Conservation (phyloP, 2,888 invertebrate genomes). For the Unio pictorum region DNA sequence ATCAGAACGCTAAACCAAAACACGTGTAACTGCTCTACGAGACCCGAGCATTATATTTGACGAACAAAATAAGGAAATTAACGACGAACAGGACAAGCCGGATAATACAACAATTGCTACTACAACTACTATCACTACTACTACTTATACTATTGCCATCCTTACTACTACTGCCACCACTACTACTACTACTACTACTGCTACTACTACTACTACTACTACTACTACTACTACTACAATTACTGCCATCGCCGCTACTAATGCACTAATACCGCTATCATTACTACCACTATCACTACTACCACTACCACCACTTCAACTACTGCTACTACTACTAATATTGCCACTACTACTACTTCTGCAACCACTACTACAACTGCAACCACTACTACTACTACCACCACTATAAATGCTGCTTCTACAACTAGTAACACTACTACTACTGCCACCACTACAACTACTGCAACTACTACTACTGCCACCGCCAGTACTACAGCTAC, state of each 20-base stretch:
- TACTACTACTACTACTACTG: too few species aligned
- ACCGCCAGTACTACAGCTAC: conserved; percentile 10
- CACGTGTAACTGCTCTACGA: too few species aligned
- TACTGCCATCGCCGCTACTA: not conserved
- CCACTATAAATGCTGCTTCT: conserved; percentile 6
- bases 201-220: not conserved
- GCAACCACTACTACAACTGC: not conserved
- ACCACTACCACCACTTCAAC: not conserved
- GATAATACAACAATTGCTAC: too few species aligned
- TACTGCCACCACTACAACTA: conserved; percentile 11
- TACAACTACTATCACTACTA: too few species aligned
- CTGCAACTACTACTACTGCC: conserved; percentile 6
- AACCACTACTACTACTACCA: not conserved
- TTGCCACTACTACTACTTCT: not conserved
- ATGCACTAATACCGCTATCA: too few species aligned
- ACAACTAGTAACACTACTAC: conserved; percentile 8
- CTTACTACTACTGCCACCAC: too few species aligned
- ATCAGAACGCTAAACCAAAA: too few species aligned
- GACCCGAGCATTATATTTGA: too few species aligned
- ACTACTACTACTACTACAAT: not conserved
- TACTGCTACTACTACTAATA: not conserved
- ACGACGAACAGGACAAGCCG: too few species aligned
- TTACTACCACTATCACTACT: not conserved
- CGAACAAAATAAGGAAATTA: too few species aligned
- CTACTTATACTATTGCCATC: too few species aligned